Evolutionary conservation across 2,113 vertebrate species (phyloP).

Genomic region (Tragulus kanchil): DNA sequence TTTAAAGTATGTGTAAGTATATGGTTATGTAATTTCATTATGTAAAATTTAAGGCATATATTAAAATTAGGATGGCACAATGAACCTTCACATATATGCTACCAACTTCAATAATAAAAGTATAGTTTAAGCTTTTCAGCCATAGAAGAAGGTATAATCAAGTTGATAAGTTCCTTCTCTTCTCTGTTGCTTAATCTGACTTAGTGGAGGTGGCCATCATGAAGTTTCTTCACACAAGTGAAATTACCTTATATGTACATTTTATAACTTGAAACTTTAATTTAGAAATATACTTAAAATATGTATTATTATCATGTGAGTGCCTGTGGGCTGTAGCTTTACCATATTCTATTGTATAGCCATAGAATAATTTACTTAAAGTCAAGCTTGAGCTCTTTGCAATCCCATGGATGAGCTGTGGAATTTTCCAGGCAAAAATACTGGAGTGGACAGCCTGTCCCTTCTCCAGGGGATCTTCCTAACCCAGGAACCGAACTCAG

Average conservation of each 20-base stretch:
- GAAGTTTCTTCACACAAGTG: background rate
- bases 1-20: background rate
- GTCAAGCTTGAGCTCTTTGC: too few species aligned
- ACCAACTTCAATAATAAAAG: background rate
- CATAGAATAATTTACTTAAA: background rate
- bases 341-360: background rate
- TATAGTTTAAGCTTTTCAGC: background rate
- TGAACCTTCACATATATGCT: background rate
- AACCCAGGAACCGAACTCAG: too few species aligned
- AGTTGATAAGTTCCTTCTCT: background rate
- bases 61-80: background rate
- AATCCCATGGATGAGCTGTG: too few species aligned
- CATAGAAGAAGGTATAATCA: background rate
- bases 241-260: background rate
- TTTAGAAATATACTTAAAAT: background rate
- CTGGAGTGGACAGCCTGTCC: too few species aligned
- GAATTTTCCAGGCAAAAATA: too few species aligned
- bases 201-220: background rate
- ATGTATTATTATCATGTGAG: background rate
- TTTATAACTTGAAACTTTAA: conserved; percentile 36
- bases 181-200: background rate
- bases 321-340: background rate
- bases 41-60: background rate
- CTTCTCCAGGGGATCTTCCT: too few species aligned
- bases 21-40: background rate